Percentiles rank a stretch among this genome's conserved stretches.
Evolutionary conservation across 2,888 invertebrate species (phyloP).

Genomic region (Mythimna pallens): DNA sequence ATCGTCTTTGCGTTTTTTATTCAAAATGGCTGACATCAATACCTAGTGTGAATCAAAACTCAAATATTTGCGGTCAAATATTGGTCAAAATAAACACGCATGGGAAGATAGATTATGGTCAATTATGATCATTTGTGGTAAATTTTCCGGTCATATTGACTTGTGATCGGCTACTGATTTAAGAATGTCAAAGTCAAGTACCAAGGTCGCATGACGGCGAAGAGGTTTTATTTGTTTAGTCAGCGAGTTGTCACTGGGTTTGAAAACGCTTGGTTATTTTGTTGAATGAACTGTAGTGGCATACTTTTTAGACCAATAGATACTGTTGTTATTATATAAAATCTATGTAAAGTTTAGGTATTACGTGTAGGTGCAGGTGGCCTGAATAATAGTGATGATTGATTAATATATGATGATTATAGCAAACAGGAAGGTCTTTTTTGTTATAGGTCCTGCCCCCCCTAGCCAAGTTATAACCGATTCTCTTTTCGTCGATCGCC

Average conservation of each 20-base stretch:
- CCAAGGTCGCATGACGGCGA: conserved; percentile 58
- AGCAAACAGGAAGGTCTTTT: too few relatives aligned
- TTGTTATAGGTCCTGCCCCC: too few relatives aligned
- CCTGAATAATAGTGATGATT: neutral
- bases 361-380: conserved; percentile 2
- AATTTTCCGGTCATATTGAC: conserved; percentile 65
- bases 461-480: too few relatives aligned
- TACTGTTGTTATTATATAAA: conserved; percentile 11
- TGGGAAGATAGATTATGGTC: conserved; percentile 60
- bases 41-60: conserved; percentile 58
- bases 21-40: conserved; percentile 49
- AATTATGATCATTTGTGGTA: conserved; percentile 72
- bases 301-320: neutral
- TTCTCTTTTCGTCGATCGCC: too few relatives aligned
- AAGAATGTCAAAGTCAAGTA: conserved; percentile 67
- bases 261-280: conserved; percentile 10
- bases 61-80: conserved; percentile 57
- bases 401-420: neutral
- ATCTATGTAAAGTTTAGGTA: neutral
- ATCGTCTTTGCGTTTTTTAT: conserved; percentile 42
- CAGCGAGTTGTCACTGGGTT: conserved; percentile 7
- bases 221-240: conserved; percentile 39
- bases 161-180: conserved; percentile 61
- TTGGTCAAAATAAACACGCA: conserved; percentile 56
- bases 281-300: conserved; percentile 32